Evolutionary conservation across 2,113 vertebrate species (phyloP), one percentile per base, ranked within the genome.

Genomic region (Nanorana parkeri): DNA sequence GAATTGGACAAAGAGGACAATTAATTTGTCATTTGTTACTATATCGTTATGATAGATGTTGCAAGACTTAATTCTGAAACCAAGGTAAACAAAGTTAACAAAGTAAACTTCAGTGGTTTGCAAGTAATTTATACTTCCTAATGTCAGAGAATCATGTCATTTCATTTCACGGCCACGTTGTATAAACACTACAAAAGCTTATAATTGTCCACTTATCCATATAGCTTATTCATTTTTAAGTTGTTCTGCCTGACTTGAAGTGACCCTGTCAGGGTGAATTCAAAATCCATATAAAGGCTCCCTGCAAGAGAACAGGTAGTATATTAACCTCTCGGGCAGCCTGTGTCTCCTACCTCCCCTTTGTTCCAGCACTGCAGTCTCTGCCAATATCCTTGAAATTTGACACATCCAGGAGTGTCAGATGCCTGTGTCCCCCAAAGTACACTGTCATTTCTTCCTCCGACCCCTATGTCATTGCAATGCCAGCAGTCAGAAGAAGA

Each of bases 71-170:
- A 84, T 85, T 88, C 85, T 84, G 84, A 90, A 89, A 88, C 73
- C 76, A 79, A 55, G 85, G 80, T 83, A 86, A 90, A 90, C 86
- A 87, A 63, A 86, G 64, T 63, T 86, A 83, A 87, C 82, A 87
- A 86, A 78, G 86, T 88, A 91, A 90, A 91, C 87, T 87, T 88
- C 86, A 77, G 86, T n/a, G 68, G 67, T 85, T 89, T 89, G 88
- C 85, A 90, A 84, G 89, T 84, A 85, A 90, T 86, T 88, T 86
- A 87, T 84, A 65, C 78, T 88, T 91, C 85, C 84, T 86, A 87
- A 83, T 41, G 55, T 61, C 56, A 23, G 51, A 56, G 51, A 60
- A 56, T 17, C 58, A 28, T 73, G 51, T 73, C 71, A 56, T n/a
- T 11, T 56, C 8, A 16, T 54, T 60, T 56, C 55, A 47, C 13